A percentile compares a stretch with the other conserved stretches of the same genome.
Conservation (phyloP, 2,888 invertebrate species). For the Neoascia interrupta region DNA sequence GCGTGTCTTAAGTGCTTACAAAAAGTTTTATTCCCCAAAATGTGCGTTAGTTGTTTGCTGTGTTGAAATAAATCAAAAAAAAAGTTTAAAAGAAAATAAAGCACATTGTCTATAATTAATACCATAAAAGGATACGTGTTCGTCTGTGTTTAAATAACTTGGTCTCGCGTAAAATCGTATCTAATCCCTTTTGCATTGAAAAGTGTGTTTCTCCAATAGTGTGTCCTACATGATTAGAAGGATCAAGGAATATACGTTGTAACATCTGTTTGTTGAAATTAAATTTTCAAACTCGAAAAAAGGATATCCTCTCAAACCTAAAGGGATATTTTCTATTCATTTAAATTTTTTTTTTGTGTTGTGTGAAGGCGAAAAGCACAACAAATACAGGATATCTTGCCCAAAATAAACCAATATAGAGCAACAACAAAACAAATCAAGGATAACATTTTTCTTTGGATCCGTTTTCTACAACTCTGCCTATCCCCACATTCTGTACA, state of each 20-base stretch:
- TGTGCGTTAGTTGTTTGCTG: slow-evolving; percentile 1
- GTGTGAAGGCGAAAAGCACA: slow-evolving; percentile 38
- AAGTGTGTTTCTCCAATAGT: slow-evolving; percentile 30
- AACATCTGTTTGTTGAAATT: slow-evolving; percentile 60
- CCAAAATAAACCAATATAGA: slow-evolving; percentile 18
- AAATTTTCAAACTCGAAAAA: slow-evolving; percentile 39
- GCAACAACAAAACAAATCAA: slow-evolving; percentile 58
- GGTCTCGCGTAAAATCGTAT: slow-evolving; percentile 38
- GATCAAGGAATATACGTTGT: slow-evolving; percentile 38
- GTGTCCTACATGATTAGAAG: slow-evolving; percentile 13
- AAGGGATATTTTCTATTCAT: slow-evolving; percentile 22
- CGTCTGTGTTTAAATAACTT: too few species aligned
- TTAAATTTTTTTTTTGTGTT: not conserved
- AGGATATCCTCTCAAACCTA: slow-evolving; percentile 5
- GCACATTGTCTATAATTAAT: slow-evolving; percentile 23
- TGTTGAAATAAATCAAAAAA: slow-evolving; percentile 35
- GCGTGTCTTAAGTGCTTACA: too few species aligned
- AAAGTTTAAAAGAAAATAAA: slow-evolving; percentile 23
- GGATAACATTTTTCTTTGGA: slow-evolving; percentile 65
- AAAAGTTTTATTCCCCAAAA: too few species aligned
- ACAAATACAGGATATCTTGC: slow-evolving; percentile 31
- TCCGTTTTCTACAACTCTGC: slow-evolving; percentile 10
- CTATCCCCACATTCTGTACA: slow-evolving; percentile 3
- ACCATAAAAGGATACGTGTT: slow-evolving; percentile 26
- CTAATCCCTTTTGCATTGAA: slow-evolving; percentile 25